Base-by-base conservation (phyloP, 2,113 vertebrate species). In the Phodopus roborovskii region DNA sequence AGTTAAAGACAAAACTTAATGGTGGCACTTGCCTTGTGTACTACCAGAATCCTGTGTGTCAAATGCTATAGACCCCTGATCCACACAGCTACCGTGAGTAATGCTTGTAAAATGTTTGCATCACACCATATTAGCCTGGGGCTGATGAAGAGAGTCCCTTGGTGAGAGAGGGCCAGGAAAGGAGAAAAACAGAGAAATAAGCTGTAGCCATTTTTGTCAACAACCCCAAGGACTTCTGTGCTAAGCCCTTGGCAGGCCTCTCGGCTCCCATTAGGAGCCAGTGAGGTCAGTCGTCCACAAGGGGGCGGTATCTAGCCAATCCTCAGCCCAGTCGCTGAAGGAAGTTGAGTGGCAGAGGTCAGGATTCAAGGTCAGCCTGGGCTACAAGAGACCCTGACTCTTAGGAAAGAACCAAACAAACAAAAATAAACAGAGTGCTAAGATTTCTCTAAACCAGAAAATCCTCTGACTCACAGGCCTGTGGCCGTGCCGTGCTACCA, bases 261-360 rank as follows among this genome's bases (percentile, higher is more conserved):
- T 68, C 10, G 0, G 58, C 33, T 42, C 24, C 53, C 39, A 1
- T 16, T 10, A n/a, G 58, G 75, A 20, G 1, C 20, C 42, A 58
- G 20, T 50, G 62, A 94, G 30, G 39, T 2, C 0, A 0, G 33
- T 36, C 86, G 70, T 30, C 96, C 97, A 95, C 96, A 68, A 92
- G 97, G 42, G 95, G 95, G 96, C 83, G 53, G 91, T 95, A 64
- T 77, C 83, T 70, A 68, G 53, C 91, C 73, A 82, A 11, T 9
- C 39, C 79, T 33, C 2, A 28, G 68, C 60, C n/a, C 30, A 12
- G n/a, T 19, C 36, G 28, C 28, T 1, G 2, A 36, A 42, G 77
- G 56, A 15, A 81, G 1, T 2, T 3, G 17, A 50, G 26, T 0
- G 6, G n/a, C 11, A 0, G 77, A 45, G 20, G 12, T 86, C 64